Evolutionary conservation across 2,113 vertebrate species (phyloP).

Genomic region (Zootoca vivipara): DNA sequence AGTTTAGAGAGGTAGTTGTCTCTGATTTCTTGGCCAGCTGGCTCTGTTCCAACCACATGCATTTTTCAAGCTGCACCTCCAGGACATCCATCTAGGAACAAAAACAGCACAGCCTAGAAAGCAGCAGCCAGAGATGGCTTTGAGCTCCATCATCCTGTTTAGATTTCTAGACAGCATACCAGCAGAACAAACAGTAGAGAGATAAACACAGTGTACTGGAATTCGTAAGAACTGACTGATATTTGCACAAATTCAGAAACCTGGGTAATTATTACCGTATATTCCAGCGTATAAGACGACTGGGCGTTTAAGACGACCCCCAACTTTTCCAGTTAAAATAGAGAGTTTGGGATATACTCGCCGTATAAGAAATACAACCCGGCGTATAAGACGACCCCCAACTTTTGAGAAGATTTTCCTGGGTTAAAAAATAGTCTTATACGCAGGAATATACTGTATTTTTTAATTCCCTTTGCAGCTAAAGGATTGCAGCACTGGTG

Average conservation of each 20-base stretch:
- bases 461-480: not conserved
- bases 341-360: too few species aligned
- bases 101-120: not conserved
- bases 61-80: not conserved
- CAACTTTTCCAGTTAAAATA: too few species aligned
- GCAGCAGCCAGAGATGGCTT: not conserved
- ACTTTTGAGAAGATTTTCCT: too few species aligned
- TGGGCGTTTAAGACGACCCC: too few species aligned
- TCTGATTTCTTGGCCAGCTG: not conserved
- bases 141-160: not conserved
- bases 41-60: not conserved
- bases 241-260: not conserved
- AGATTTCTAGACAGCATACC: too few species aligned
- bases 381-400: too few species aligned
- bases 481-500: not conserved
- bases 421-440: too few species aligned
- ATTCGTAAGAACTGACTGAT: not conserved
- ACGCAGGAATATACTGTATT: too few species aligned
- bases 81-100: not conserved
- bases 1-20: not conserved
- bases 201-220: not conserved
- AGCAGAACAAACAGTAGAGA: not conserved
- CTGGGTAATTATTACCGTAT: not conserved
- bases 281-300: too few species aligned
- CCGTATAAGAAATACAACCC: too few species aligned